These are phyloP conservation scores for Rhogogaster chlorosoma DNA, from an alignment of 2,888 invertebrate species.

Conservation along the genomic window DNA sequence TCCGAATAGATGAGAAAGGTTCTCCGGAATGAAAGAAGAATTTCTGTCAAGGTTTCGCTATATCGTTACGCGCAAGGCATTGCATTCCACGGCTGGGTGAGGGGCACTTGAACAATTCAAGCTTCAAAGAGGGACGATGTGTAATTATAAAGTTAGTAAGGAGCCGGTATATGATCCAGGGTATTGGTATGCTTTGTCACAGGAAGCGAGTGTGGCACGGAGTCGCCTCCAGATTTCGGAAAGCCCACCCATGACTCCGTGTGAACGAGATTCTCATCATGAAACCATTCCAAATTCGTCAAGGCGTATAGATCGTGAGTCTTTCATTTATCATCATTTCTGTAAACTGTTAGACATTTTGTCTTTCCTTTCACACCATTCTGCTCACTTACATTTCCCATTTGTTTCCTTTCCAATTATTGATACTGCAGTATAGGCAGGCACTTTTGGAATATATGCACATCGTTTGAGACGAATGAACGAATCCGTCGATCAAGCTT, in stretches of 20 bases:
- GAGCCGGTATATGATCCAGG: neutral
- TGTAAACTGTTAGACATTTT: neutral
- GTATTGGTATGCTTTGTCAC: conserved; percentile 40
- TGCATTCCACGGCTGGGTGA: neutral
- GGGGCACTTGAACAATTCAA: conserved; percentile 3
- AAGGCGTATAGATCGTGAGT: neutral
- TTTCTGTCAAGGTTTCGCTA: neutral
- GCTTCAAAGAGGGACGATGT: conserved; percentile 25
- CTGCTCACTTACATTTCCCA: neutral
- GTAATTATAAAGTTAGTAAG: conserved; percentile 43
- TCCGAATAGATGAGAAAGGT: neutral
- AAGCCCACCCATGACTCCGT: neutral
- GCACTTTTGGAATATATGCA: neutral
- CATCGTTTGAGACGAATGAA: neutral
- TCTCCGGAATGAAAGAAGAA: neutral
- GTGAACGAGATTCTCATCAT: neutral
- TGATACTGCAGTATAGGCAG: neutral
- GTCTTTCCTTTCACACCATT: neutral
- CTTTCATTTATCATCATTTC: neutral
- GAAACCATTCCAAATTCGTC: neutral
- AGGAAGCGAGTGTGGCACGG: neutral
- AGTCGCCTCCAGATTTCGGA: neutral
- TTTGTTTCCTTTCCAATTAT: neutral
- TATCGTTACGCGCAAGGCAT: neutral
- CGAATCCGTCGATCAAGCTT: neutral